A percentile compares a stretch with the other conserved stretches of the same genome.
Conservation (phyloP, 2,113 vertebrate genomes). For the Martes martes region DNA sequence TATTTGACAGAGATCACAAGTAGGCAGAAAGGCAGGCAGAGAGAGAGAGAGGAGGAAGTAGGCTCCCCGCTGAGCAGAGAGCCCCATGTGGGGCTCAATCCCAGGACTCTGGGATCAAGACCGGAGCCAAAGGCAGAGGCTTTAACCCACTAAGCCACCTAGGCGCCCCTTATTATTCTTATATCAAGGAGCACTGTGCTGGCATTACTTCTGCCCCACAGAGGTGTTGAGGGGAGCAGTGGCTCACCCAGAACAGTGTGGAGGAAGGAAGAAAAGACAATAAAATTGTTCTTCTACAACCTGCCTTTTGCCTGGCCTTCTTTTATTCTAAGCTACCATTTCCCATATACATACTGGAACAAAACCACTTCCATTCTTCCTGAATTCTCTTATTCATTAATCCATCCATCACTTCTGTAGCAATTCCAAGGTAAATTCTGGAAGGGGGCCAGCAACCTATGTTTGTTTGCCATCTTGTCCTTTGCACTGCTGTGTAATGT, state of each 20-base stretch:
- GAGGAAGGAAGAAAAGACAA: not conserved
- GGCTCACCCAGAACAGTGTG: not conserved
- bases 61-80: no score
- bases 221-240: not conserved
- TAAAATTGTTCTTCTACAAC: not conserved
- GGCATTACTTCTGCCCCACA: not conserved
- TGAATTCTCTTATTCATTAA: not conserved
- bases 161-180: no score
- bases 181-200: not conserved
- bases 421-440: not conserved
- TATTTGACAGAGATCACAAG: no score
- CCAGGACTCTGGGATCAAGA: no score
- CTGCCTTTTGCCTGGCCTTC: not conserved
- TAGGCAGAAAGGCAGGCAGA: no score
- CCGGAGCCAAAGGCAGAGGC: no score
- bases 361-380: not conserved
- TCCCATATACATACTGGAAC: not conserved
- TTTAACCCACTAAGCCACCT: no score
- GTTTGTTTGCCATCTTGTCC: not conserved
- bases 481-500: not conserved
- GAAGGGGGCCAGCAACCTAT: not conserved
- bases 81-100: no score
- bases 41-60: no score
- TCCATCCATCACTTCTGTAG: not conserved
- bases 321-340: not conserved